A percentile compares a stretch with the other conserved stretches of the same genome.
Evolutionary conservation across 2,888 invertebrate species (phyloP).

Genomic region (Eledone cirrhosa): DNA sequence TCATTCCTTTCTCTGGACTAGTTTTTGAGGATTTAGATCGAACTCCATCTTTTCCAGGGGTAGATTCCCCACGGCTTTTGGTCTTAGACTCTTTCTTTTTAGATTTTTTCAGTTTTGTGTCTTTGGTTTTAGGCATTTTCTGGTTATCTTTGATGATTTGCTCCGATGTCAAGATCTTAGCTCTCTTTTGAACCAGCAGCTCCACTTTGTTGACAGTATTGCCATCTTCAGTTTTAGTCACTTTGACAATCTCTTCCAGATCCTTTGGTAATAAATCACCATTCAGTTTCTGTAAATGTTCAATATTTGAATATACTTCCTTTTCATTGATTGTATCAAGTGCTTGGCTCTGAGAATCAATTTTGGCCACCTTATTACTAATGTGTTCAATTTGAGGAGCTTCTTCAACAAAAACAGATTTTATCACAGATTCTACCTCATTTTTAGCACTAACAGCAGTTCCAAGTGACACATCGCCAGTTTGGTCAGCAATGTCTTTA

Average conservation of each 20-base stretch:
- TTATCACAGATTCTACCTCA: neutral
- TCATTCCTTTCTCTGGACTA: conserved; percentile 11
- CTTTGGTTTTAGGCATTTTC: conserved; percentile 1
- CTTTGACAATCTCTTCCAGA: conserved; percentile 9
- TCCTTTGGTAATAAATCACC: conserved; percentile 12
- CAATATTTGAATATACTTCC: neutral
- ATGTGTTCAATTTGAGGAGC: no score
- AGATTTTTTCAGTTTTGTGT: neutral
- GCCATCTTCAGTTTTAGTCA: conserved; percentile 15
- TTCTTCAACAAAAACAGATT: neutral
- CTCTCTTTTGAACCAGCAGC: neutral
- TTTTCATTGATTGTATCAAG: neutral
- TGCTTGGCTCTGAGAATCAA: neutral
- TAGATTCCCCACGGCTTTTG: neutral
- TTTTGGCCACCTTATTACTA: neutral
- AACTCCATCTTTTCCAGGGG: neutral
- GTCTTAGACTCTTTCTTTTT: conserved; percentile 20
- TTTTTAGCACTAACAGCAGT: conserved; percentile 21
- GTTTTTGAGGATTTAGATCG: conserved; percentile 8
- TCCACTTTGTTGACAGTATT: neutral
- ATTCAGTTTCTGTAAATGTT: conserved; percentile 1
- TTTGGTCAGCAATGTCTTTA: neutral
- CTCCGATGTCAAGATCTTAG: conserved; percentile 1
- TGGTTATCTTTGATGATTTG: neutral
- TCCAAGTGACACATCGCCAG: neutral